Conservation (phyloP, 35 echinoderm and acorn worm genomes). For the Apostichopus japonicus region DNA sequence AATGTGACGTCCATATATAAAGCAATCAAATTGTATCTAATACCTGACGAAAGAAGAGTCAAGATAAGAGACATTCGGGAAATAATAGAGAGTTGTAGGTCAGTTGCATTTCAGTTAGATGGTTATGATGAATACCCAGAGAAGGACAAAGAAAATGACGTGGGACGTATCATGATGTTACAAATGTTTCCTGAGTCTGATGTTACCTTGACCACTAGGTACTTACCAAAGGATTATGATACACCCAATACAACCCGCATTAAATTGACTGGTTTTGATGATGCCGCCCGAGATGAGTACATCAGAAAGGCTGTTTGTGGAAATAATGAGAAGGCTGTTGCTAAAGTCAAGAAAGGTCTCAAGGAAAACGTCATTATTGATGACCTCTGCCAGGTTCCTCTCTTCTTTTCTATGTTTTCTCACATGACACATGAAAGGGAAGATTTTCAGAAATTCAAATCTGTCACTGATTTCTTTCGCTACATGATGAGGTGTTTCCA, state of each 20-base stretch:
- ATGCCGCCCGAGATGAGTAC: not conserved
- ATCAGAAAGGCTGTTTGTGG: not conserved
- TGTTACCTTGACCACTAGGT: constrained; percentile 4
- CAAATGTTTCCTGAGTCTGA: too few species aligned
- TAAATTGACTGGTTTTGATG: constrained; percentile 15
- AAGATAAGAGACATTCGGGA: not conserved
- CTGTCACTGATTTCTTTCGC: not conserved
- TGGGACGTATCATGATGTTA: too few species aligned
- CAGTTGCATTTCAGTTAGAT: too few species aligned
- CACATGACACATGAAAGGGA: too few species aligned
- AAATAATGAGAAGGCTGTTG: not conserved
- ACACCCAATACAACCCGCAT: not conserved
- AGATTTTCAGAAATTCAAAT: too few species aligned
- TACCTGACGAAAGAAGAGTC: not conserved
- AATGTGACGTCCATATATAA: not conserved
- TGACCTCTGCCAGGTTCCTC: too few species aligned
- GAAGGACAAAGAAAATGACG: too few species aligned
- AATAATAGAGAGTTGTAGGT: not conserved
- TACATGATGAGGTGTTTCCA: not conserved
- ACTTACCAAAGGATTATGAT: not conserved
- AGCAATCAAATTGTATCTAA: not conserved
- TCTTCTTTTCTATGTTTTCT: too few species aligned
- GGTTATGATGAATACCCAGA: too few species aligned
- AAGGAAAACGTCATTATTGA: too few species aligned
- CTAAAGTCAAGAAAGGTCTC: too few species aligned